Percentiles rank a stretch among this genome's conserved stretches.
phyloP scores from a whole-genome alignment of 2,797 vertebrate genomes.

The Scarus forsteni region DNA sequence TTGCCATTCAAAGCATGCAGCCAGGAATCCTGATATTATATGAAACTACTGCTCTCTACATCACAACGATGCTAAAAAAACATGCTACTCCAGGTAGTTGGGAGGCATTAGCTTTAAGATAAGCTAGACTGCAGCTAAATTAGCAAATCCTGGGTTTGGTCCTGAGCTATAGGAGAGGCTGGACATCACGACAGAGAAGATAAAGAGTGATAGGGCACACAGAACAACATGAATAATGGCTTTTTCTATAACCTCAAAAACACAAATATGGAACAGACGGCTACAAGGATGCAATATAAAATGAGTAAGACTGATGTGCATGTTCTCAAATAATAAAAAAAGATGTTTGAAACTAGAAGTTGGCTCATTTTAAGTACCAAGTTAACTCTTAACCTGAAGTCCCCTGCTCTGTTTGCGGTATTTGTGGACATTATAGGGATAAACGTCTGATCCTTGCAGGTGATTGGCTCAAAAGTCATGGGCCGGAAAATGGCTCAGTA shows the following conservation, averaged over 20 bases:
- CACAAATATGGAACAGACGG: conserved; percentile 43
- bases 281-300: conserved; percentile 32
- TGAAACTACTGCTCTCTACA: conserved; percentile 6
- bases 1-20: neutral
- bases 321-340: conserved; percentile 11
- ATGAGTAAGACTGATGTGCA: conserved; percentile 39
- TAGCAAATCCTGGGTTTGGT: conserved; percentile 62
- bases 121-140: conserved; percentile 26
- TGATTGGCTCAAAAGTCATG: conserved; percentile 67
- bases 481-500: conserved; percentile 76
- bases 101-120: conserved; percentile 20
- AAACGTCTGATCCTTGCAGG: conserved; percentile 32
- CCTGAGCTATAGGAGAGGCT: conserved; percentile 66
- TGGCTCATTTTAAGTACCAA: conserved; percentile 72
- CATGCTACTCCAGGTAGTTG: conserved; percentile 31
- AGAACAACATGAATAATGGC: conserved; percentile 63
- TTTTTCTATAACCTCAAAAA: conserved; percentile 55
- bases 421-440: conserved; percentile 11
- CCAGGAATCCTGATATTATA: conserved; percentile 13
- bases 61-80: conserved; percentile 1
- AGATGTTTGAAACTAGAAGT: conserved; percentile 14
- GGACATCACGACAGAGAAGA: conserved; percentile 39
- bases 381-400: conserved; percentile 1
- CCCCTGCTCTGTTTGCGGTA: conserved; percentile 27
- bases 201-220: conserved; percentile 29